Conservation (phyloP, 2,797 vertebrate species). For the Sebastes melanostomus region DNA sequence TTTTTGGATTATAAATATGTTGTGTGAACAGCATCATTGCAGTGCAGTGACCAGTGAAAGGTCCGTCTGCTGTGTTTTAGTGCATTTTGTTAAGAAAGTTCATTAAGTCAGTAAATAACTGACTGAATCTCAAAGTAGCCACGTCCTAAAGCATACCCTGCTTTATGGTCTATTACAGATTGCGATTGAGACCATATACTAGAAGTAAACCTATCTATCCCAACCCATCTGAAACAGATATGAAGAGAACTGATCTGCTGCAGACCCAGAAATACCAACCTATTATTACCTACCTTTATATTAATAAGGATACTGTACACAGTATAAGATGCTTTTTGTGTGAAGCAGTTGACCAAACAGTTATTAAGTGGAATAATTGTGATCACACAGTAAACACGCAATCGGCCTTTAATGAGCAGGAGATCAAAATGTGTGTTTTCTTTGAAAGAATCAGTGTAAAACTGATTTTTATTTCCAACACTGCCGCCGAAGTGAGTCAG, state of each 20-base stretch:
- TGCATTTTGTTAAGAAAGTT: background rate
- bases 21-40: background rate
- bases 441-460: background rate
- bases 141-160: too few species aligned
- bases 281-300: background rate
- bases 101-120: background rate
- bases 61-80: background rate
- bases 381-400: too few species aligned
- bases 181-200: too few species aligned
- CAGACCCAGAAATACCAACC: background rate
- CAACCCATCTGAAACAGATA: too few species aligned
- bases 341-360: background rate
- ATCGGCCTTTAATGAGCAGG: too few species aligned
- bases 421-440: background rate
- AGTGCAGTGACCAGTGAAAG: constrained; percentile 13
- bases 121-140: background rate
- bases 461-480: background rate
- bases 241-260: background rate
- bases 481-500: background rate
- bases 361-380: too few species aligned
- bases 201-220: too few species aligned
- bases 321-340: background rate
- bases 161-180: too few species aligned
- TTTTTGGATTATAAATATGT: background rate
- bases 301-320: too few species aligned